Evolutionary conservation across 2,113 vertebrate species (phyloP).

Genomic region (Struthidea cinerea): DNA sequence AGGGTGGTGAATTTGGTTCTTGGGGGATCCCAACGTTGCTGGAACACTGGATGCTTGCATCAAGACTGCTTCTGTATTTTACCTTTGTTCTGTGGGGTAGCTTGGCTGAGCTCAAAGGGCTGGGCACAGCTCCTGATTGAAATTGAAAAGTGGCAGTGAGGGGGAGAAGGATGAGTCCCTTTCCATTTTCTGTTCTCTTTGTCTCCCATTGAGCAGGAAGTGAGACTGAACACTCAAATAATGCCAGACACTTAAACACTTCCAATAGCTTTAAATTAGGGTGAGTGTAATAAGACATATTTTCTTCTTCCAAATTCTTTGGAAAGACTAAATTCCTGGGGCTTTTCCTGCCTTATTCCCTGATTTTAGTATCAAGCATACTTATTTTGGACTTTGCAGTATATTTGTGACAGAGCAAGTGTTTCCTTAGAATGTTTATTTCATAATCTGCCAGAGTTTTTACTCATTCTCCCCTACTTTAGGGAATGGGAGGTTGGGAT

Average conservation of each 20-base stretch:
- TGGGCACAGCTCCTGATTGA: background rate
- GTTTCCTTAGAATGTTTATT: background rate
- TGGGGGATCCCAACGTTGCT: fast-evolving
- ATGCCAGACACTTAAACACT: background rate
- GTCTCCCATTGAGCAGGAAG: background rate
- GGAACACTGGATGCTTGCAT: background rate
- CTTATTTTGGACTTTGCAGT: background rate
- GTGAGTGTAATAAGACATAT: background rate
- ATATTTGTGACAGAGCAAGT: background rate
- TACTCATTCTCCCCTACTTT: background rate
- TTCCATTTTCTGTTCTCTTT: background rate
- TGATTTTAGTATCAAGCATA: background rate
- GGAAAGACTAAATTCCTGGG: background rate
- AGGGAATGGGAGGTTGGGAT: background rate
- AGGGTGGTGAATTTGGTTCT: background rate
- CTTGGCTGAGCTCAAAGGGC: background rate
- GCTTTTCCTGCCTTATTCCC: background rate
- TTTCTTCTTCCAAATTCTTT: background rate
- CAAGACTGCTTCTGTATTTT: background rate
- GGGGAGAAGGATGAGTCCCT: background rate
- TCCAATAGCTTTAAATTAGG: background rate
- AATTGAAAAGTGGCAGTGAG: background rate
- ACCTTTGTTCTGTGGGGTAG: background rate
- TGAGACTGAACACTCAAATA: background rate
- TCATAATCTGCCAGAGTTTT: background rate